Evolutionary conservation across 2,113 vertebrate genomes (phyloP).

Genomic region (Glaucidium brasilianum): DNA sequence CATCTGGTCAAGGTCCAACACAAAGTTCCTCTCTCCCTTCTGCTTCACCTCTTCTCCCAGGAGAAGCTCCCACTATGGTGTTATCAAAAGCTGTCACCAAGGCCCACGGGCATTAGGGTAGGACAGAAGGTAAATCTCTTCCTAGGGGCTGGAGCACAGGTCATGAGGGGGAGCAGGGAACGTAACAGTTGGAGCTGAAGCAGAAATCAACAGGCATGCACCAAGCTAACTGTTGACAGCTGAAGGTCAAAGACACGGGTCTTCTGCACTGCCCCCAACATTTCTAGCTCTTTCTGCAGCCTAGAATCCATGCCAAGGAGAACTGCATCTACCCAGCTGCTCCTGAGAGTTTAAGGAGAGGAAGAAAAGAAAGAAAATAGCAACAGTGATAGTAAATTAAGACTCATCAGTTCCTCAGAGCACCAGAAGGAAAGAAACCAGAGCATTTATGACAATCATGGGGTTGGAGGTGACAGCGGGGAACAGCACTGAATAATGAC

Average conservation of each 20-base stretch:
- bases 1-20: neutral
- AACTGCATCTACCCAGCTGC: neutral
- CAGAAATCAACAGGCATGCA: neutral
- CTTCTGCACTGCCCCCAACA: neutral
- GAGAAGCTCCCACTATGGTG: neutral
- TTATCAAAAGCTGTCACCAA: neutral
- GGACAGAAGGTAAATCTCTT: neutral
- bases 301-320: neutral
- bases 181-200: neutral
- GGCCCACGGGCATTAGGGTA: neutral
- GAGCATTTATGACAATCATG: slow-evolving; percentile 36
- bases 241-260: neutral
- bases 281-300: neutral
- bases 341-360: neutral
- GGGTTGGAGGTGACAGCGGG: slow-evolving; percentile 19
- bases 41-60: neutral
- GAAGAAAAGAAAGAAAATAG: slow-evolving; percentile 54
- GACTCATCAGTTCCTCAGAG: slow-evolving; percentile 32
- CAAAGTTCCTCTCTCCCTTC: neutral
- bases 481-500: slow-evolving; percentile 62
- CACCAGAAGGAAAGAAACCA: slow-evolving; percentile 39
- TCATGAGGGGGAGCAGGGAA: neutral
- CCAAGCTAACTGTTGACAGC: neutral
- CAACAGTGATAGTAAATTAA: slow-evolving; percentile 25
- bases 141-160: neutral